Conservation (phyloP, 2,888 invertebrate species). For the Barypeithes pellucidus region DNA sequence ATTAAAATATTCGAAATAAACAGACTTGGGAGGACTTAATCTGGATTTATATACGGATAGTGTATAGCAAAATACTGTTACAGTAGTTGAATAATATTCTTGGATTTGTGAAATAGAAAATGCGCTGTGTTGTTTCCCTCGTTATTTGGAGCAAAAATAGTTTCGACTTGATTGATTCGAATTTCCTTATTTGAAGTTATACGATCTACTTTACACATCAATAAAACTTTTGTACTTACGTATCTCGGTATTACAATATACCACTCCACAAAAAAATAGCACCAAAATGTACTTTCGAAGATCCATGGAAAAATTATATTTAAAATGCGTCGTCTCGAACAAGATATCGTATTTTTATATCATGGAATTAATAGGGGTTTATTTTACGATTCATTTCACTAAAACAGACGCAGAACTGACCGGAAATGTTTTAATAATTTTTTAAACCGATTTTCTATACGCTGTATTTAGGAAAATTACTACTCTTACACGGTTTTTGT, state of each 20-base stretch:
- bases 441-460: conserved; percentile 15
- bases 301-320: not conserved
- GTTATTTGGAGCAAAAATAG: no score
- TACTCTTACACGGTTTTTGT: conserved; percentile 20
- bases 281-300: conserved; percentile 19
- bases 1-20: no score
- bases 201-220: no score
- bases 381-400: conserved; percentile 27
- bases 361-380: not conserved
- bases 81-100: no score
- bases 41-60: no score
- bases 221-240: conserved; percentile 55
- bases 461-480: conserved; percentile 7
- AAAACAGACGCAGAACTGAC: conserved; percentile 26
- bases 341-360: conserved; percentile 28
- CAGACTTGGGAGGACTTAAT: no score
- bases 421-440: conserved; percentile 26
- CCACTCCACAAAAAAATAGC: not conserved
- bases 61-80: no score
- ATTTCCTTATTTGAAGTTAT: no score
- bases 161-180: no score
- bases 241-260: conserved; percentile 39
- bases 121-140: no score
- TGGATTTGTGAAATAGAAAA: no score
- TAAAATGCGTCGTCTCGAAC: not conserved